phyloP scores from a whole-genome alignment of 2,797 vertebrate genomes.

The Basileuterus tristriatus region DNA sequence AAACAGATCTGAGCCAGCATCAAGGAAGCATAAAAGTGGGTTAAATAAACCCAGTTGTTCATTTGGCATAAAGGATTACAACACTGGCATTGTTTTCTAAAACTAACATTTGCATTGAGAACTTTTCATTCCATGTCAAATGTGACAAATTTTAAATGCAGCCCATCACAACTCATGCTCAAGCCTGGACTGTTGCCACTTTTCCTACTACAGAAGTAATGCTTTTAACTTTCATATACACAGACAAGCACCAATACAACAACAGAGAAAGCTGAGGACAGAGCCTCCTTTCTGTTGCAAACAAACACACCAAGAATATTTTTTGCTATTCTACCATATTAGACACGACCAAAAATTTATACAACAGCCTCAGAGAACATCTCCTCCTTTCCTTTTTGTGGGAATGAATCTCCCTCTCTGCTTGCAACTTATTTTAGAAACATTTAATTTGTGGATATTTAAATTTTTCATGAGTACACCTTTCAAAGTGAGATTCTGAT shows the following conservation, averaged over 20 bases:
- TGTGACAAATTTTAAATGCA: background rate
- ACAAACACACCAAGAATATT: background rate
- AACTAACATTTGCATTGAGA: background rate
- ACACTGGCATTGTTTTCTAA: background rate
- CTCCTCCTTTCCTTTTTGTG: conserved; percentile 23
- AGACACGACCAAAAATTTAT: background rate
- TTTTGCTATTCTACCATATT: conserved; percentile 2
- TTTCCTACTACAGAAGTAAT: conserved; percentile 20
- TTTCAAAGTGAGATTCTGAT: conserved; percentile 41
- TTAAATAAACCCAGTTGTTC: background rate
- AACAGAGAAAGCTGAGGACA: conserved; percentile 6
- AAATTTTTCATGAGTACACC: conserved; percentile 7
- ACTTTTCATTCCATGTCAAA: background rate
- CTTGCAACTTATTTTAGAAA: conserved; percentile 56
- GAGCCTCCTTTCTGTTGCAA: background rate
- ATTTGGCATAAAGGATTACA: background rate
- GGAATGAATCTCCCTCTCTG: conserved; percentile 13
- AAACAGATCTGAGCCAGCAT: background rate
- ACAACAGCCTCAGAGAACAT: background rate
- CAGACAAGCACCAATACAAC: background rate
- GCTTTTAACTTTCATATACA: background rate
- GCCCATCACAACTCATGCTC: background rate
- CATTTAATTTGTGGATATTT: conserved; percentile 36
- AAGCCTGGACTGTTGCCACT: background rate
- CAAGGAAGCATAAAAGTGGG: background rate